phyloP scores from a whole-genome alignment of 1,140 invertebrate genomes.

The Ceratina japonica region DNA sequence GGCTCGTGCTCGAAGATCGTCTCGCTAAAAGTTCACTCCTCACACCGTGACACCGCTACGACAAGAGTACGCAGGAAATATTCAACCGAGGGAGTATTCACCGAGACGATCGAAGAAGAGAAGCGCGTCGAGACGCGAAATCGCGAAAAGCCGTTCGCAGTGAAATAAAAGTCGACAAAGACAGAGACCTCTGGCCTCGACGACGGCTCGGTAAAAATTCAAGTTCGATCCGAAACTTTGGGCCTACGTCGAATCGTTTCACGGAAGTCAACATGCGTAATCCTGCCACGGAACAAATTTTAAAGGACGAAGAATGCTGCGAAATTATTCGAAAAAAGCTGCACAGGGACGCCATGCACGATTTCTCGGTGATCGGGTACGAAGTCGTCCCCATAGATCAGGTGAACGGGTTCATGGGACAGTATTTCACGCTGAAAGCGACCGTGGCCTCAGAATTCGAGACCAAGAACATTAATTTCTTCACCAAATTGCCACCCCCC shows the following conservation, averaged over 20 bases:
- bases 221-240: no score
- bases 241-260: not conserved
- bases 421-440: constrained; percentile 68
- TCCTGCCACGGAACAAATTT: constrained; percentile 59
- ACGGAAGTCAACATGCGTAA: constrained; percentile 44
- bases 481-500: constrained; percentile 78
- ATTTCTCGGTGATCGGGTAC: constrained; percentile 67
- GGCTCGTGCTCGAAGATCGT: no score
- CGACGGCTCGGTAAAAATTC: no score
- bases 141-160: no score
- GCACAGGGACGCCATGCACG: constrained; percentile 70
- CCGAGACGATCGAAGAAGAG: no score
- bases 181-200: no score
- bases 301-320: constrained; percentile 80
- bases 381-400: constrained; percentile 64
- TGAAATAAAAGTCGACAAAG: no score
- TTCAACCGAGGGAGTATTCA: no score
- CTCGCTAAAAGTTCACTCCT: no score
- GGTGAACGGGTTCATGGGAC: constrained; percentile 69
- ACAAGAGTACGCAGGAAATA: not conserved
- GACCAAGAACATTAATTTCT: constrained; percentile 74
- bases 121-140: no score
- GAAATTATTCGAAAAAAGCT: constrained; percentile 79
- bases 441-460: constrained; percentile 61
- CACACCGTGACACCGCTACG: not conserved